Evolutionary conservation across 92 coral and sea anemone species (phyloP).

Genomic region (Palythoa heliodiscus): DNA sequence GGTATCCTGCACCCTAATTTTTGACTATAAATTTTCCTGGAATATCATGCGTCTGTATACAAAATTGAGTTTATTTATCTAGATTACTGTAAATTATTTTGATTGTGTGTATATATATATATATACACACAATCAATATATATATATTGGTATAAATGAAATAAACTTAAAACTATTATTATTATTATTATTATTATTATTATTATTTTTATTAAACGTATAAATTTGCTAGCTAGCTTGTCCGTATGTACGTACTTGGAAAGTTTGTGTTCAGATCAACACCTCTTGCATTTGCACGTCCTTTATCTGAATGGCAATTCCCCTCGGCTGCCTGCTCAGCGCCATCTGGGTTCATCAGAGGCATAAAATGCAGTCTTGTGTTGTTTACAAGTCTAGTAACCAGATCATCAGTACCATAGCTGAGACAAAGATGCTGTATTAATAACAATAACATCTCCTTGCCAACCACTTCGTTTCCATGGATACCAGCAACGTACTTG

Average conservation of each 20-base stretch:
- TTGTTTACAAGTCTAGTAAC: slow-evolving; percentile 78
- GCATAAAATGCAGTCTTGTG: slow-evolving; percentile 89
- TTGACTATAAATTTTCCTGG: too few relatives aligned
- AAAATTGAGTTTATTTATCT: too few relatives aligned
- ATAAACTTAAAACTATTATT: too few relatives aligned
- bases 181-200: too few relatives aligned
- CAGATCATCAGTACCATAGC: slow-evolving; percentile 95
- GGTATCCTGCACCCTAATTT: too few relatives aligned
- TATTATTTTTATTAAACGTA: too few relatives aligned
- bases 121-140: too few relatives aligned
- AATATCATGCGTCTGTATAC: too few relatives aligned
- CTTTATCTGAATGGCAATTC: slow-evolving; percentile 80
- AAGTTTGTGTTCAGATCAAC: slow-evolving; percentile 81
- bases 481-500: slow-evolving; percentile 92
- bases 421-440: slow-evolving; percentile 87
- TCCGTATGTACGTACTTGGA: slow-evolving; percentile 64
- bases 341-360: slow-evolving; percentile 91
- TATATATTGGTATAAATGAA: too few relatives aligned
- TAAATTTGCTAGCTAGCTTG: too few relatives aligned
- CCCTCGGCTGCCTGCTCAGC: slow-evolving; percentile 78
- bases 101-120: too few relatives aligned
- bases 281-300: slow-evolving; percentile 82
- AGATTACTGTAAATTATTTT: too few relatives aligned
- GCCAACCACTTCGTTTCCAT: slow-evolving; percentile 96
- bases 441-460: slow-evolving; percentile 86